These are phyloP conservation scores for Mormyrops boulengeri DNA, from an alignment of 2,797 vertebrate species.

Conservation along the genomic window DNA sequence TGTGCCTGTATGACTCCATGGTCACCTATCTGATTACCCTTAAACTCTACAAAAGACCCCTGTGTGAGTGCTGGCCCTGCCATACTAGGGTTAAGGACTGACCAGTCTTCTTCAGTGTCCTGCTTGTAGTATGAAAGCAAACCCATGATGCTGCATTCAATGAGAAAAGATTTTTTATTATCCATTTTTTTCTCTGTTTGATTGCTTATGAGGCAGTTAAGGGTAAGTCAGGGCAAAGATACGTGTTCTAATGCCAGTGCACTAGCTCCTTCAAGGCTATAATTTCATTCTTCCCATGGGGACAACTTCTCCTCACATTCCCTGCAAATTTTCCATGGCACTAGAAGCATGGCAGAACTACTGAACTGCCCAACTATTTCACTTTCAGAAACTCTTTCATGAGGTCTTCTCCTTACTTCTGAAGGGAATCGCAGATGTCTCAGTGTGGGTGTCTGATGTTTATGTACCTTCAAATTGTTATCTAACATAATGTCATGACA, in stretches of 20 bases:
- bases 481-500: background rate
- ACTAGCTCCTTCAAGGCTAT: background rate
- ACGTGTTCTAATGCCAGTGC: background rate
- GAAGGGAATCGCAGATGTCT: background rate
- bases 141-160: background rate
- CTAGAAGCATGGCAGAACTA: background rate
- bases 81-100: background rate
- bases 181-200: background rate
- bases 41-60: background rate
- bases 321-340: background rate
- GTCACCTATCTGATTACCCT: background rate
- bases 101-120: background rate
- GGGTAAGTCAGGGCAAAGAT: background rate
- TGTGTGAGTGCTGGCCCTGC: background rate
- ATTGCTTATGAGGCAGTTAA: background rate
- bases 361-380: background rate
- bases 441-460: background rate
- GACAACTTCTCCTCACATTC: conserved; percentile 14
- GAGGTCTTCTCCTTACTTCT: background rate
- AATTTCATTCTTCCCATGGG: background rate
- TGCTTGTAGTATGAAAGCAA: background rate
- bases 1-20: background rate
- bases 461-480: background rate
- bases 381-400: background rate
- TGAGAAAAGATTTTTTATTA: background rate